A percentile compares a stretch with the other conserved stretches of the same genome.
Conservation (phyloP, 2,113 vertebrate species). For the Bubalus kerabau region DNA sequence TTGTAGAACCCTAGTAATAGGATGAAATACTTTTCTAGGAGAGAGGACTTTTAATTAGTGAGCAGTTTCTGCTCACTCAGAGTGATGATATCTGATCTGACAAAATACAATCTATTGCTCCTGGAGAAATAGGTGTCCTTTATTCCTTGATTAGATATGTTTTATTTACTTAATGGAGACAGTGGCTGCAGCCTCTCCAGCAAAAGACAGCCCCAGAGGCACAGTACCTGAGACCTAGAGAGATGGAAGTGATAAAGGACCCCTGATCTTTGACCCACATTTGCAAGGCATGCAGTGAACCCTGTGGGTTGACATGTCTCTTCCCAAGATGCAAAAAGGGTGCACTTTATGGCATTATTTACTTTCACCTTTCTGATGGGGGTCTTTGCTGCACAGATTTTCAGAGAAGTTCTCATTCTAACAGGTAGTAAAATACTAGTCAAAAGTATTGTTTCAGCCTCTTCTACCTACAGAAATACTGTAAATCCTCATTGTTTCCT, state of each 20-base stretch:
- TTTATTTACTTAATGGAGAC: not conserved
- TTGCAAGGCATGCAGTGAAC: not conserved
- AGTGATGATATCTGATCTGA: not conserved
- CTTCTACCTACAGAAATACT: not conserved
- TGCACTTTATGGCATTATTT: not conserved
- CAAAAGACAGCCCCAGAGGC: not conserved
- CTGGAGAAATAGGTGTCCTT: not conserved
- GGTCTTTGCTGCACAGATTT: not conserved
- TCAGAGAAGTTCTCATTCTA: not conserved
- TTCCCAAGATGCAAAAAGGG: not conserved
- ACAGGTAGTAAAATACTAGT: not conserved
- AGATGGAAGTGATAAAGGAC: not conserved
- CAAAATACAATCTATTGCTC: not conserved
- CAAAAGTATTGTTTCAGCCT: not conserved
- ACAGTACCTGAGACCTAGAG: not conserved
- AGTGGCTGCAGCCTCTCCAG: not conserved
- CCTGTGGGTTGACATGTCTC: not conserved
- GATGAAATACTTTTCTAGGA: not conserved
- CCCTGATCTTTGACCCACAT: not conserved
- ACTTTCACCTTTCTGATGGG: not conserved
- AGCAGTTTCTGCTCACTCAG: not conserved
- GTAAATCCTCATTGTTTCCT: not conserved
- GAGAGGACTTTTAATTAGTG: not conserved
- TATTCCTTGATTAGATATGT: not conserved
- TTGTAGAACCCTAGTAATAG: not conserved